Conservation (phyloP, 2,888 invertebrate genomes). For the Lithodes maja region DNA sequence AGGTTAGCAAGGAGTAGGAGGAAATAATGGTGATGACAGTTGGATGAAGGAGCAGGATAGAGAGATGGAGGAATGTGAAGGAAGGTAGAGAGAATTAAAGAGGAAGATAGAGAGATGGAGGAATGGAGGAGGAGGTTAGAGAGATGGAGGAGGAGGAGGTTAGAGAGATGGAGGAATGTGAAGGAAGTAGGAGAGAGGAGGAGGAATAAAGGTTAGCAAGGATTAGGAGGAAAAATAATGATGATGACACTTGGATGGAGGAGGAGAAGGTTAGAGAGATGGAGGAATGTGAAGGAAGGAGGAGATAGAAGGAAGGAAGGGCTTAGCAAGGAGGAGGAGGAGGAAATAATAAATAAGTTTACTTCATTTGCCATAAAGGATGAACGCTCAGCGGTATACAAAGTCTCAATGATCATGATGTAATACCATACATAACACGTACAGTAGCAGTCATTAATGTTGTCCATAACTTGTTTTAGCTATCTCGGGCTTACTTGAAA, state of each 20-base stretch:
- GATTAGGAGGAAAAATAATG: not conserved
- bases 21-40: not conserved
- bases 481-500: no score
- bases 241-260: not conserved
- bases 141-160: conserved; percentile 12
- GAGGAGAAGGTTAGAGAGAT: conserved; percentile 9
- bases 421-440: no score
- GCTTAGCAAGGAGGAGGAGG: not conserved
- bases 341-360: not conserved
- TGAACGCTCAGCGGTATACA: no score
- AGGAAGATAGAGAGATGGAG: conserved; percentile 23
- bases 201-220: conserved; percentile 12
- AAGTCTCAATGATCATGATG: no score
- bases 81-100: not conserved
- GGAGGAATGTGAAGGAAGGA: not conserved
- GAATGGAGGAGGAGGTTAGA: conserved; percentile 8
- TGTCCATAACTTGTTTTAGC: no score
- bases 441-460: no score
- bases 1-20: not conserved
- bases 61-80: not conserved
- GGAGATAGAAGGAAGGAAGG: conserved; percentile 3
- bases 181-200: conserved; percentile 12
- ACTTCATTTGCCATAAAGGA: no score
- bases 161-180: conserved; percentile 7
- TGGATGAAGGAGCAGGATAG: not conserved